These are phyloP conservation scores for Prinia subflava DNA, from an alignment of 2,113 vertebrate species.

Conservation along the genomic window DNA sequence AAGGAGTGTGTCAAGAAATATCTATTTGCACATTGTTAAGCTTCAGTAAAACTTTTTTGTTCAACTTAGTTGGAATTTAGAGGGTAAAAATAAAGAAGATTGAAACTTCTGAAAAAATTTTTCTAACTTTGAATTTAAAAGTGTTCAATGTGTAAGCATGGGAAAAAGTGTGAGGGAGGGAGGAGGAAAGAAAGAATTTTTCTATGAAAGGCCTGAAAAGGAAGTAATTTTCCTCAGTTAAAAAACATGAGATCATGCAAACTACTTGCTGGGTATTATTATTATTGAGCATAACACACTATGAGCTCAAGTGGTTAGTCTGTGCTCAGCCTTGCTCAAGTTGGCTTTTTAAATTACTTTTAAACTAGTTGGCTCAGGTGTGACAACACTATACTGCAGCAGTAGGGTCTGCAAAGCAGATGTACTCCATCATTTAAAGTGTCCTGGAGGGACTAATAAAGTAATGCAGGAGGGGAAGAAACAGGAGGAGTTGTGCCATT, in stretches of 20 bases:
- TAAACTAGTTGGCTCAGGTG: slow-evolving; percentile 37
- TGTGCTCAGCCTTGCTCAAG: background rate
- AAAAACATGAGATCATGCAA: background rate
- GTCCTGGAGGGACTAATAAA: slow-evolving; percentile 41
- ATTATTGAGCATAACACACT: background rate
- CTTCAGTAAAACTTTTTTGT: background rate
- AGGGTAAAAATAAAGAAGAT: background rate
- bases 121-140: slow-evolving; percentile 30
- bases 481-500: background rate
- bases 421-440: slow-evolving; percentile 25
- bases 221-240: background rate
- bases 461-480: background rate
- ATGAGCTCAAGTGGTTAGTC: background rate
- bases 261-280: background rate
- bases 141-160: background rate
- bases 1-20: background rate
- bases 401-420: slow-evolving; percentile 27
- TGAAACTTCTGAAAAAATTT: background rate
- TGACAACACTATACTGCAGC: background rate
- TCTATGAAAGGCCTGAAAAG: background rate
- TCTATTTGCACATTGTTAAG: background rate
- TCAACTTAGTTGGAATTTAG: background rate
- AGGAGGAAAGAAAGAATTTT: background rate
- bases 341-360: slow-evolving; percentile 21
- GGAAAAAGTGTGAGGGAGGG: background rate